These are phyloP conservation scores for Catharus minimus DNA, from an alignment of 2,113 vertebrate genomes.

Conservation along the genomic window DNA sequence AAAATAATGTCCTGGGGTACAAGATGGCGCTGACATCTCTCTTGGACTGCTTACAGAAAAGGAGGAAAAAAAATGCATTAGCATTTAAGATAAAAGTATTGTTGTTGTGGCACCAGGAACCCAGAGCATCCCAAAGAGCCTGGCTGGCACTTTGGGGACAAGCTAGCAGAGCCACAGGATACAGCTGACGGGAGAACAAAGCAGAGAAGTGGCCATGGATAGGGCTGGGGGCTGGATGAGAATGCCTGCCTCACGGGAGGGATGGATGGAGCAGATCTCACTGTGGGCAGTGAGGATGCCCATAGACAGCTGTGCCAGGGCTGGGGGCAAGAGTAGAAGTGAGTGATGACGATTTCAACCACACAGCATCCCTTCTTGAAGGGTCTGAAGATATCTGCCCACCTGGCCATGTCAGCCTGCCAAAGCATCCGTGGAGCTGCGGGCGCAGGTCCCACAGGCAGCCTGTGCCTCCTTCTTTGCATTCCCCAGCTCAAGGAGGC, in stretches of 20 bases:
- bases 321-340: not conserved
- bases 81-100: not conserved
- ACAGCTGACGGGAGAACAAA: not conserved
- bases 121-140: not conserved
- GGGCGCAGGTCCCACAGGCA: fast-evolving
- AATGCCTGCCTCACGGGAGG: not conserved
- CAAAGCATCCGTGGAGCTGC: fast-evolving
- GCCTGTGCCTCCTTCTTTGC: not conserved
- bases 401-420: not conserved
- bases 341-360: not conserved
- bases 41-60: not conserved
- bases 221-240: not conserved
- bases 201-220: not conserved
- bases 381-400: not conserved
- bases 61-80: not conserved
- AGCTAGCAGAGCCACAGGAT: not conserved
- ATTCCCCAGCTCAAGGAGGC: not conserved
- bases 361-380: not conserved
- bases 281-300: not conserved
- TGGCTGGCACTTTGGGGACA: fast-evolving
- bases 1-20: not conserved
- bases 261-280: not conserved
- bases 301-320: fast-evolving
- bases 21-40: not conserved
- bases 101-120: not conserved